Percentiles rank a stretch among this genome's conserved stretches.
Conservation (phyloP, 2,888 invertebrate genomes). For the Drosophila peninsularis region DNA sequence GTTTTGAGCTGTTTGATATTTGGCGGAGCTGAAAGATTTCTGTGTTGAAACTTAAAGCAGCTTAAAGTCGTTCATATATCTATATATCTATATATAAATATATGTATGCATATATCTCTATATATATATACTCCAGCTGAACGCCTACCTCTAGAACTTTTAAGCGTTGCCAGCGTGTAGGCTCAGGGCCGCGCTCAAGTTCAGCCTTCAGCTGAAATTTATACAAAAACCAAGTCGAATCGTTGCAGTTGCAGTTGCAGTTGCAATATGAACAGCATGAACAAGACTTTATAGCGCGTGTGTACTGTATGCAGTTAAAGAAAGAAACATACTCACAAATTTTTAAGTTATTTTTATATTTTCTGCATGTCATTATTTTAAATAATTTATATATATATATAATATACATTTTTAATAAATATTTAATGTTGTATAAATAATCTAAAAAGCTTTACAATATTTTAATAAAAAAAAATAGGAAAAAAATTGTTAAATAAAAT, state of each 20-base stretch:
- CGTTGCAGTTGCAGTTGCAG: conserved; percentile 5
- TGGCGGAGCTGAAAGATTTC: background rate
- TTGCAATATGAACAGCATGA: background rate
- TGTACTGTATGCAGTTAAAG: background rate
- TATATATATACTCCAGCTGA: background rate
- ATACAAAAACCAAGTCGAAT: background rate
- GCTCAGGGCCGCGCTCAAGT: conserved; percentile 11
- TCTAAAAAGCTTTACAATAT: too few relatives aligned
- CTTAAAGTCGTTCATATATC: background rate
- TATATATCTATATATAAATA: background rate
- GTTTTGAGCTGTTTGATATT: too few relatives aligned
- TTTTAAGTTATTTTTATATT: too few relatives aligned
- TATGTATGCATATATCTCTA: background rate
- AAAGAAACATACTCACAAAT: too few relatives aligned
- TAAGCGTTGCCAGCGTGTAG: conserved; percentile 2
- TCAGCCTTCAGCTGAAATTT: conserved; percentile 2
- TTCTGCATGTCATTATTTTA: too few relatives aligned
- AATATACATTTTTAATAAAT: too few relatives aligned
- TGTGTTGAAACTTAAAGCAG: background rate
- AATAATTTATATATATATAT: too few relatives aligned
- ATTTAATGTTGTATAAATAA: too few relatives aligned
- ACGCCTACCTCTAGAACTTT: conserved; percentile 11
- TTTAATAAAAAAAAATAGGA: too few relatives aligned
- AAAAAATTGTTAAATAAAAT: too few relatives aligned
- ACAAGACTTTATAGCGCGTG: background rate